Percentiles rank a stretch among this genome's conserved stretches.
Evolutionary conservation across 2,888 invertebrate genomes (phyloP).

Genomic region (Catocala sponsa): DNA sequence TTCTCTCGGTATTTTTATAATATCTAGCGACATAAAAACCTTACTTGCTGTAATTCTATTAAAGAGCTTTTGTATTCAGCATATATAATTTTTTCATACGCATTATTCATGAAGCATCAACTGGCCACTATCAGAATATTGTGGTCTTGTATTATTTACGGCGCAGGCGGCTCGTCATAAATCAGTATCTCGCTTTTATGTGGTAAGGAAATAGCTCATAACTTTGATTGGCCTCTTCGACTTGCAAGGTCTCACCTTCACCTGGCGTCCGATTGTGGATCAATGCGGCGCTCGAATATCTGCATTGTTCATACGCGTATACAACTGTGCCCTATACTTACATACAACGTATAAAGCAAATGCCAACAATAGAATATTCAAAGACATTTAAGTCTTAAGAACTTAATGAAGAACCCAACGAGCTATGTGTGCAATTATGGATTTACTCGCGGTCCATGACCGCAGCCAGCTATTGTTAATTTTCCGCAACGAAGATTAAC

Average conservation of each 20-base stretch:
- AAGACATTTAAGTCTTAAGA: slow-evolving; percentile 16
- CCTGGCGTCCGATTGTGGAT: slow-evolving; percentile 58
- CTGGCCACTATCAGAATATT: slow-evolving; percentile 43
- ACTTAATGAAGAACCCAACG: slow-evolving; percentile 30
- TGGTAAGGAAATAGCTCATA: slow-evolving; percentile 69
- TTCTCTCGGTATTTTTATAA: background rate
- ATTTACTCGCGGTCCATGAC: slow-evolving; percentile 30
- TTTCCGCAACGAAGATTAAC: slow-evolving; percentile 26
- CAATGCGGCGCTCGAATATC: slow-evolving; percentile 52
- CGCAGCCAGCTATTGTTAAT: slow-evolving; percentile 28
- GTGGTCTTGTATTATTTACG: slow-evolving; percentile 61
- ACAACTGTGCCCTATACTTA: slow-evolving; percentile 3
- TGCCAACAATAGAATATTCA: slow-evolving; percentile 32
- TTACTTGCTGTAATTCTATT: slow-evolving; percentile 3
- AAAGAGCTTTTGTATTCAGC: slow-evolving; percentile 12
- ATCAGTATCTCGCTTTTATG: slow-evolving; percentile 67
- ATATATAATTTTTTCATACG: slow-evolving; percentile 27
- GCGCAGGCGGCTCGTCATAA: slow-evolving; percentile 60
- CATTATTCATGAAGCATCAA: slow-evolving; percentile 44
- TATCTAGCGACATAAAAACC: background rate
- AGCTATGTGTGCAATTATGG: slow-evolving; percentile 30
- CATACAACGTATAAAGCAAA: slow-evolving; percentile 13
- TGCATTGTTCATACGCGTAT: slow-evolving; percentile 37
- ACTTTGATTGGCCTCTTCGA: slow-evolving; percentile 69
- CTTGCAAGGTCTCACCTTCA: slow-evolving; percentile 62